A percentile compares a stretch with the other conserved stretches of the same genome.
Evolutionary conservation across 2,888 invertebrate genomes (phyloP).

Genomic region (Arrhopalites spinosus): DNA sequence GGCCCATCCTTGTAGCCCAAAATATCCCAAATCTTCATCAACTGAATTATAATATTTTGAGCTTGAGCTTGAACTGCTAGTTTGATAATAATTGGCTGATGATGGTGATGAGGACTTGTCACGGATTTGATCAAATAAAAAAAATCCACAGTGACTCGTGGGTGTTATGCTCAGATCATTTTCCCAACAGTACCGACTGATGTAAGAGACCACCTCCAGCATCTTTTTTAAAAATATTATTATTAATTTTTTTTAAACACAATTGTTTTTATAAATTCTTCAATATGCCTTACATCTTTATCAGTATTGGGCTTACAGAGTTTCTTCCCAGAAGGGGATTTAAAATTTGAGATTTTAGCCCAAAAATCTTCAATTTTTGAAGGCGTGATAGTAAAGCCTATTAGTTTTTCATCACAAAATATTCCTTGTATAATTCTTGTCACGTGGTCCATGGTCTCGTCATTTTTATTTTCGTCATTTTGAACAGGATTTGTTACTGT

Average conservation of each 20-base stretch:
- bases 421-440: neutral
- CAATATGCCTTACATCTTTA: neutral
- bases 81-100: neutral
- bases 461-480: too few relatives aligned
- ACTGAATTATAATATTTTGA: neutral
- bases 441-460: too few relatives aligned
- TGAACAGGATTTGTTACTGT: too few relatives aligned
- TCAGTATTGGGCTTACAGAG: neutral
- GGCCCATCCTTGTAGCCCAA: neutral
- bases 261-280: neutral
- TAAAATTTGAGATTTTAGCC: neutral
- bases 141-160: neutral
- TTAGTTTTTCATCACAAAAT: neutral
- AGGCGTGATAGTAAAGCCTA: neutral
- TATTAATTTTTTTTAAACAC: neutral
- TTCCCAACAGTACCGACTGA: conserved; percentile 16
- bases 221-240: conserved; percentile 6
- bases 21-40: neutral
- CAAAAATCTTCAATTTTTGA: neutral
- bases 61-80: too few relatives aligned
- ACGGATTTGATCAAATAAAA: conserved; percentile 4
- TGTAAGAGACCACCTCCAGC: neutral
- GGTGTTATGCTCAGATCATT: neutral
- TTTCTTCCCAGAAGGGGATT: neutral
- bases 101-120: neutral